phyloP scores from a whole-genome alignment of 2,888 invertebrate genomes.

The Nycteola revayana region DNA sequence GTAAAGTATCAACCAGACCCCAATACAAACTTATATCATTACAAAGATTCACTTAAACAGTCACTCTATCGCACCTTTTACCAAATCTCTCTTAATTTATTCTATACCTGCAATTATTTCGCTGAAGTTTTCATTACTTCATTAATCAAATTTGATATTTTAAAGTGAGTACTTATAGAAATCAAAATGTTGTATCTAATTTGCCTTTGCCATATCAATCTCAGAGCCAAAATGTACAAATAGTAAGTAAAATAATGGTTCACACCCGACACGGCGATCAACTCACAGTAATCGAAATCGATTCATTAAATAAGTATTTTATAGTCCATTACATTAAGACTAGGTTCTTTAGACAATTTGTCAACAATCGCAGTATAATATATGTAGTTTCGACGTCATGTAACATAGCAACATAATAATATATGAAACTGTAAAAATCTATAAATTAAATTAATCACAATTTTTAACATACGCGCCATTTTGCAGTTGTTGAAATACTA shows the following conservation, averaged over 20 bases:
- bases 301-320: conserved; percentile 30
- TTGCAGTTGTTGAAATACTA: conserved; percentile 21
- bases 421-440: conserved; percentile 39
- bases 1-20: too few relatives aligned
- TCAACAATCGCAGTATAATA: conserved; percentile 56
- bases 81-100: too few relatives aligned
- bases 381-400: conserved; percentile 40
- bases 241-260: conserved; percentile 6
- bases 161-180: too few relatives aligned
- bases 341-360: conserved; percentile 50
- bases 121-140: too few relatives aligned
- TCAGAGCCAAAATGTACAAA: neutral
- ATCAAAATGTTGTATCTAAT: too few relatives aligned
- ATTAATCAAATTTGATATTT: too few relatives aligned
- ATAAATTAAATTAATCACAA: conserved; percentile 28
- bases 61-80: too few relatives aligned
- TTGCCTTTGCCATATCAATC: too few relatives aligned
- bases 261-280: conserved; percentile 39
- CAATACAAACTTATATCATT: too few relatives aligned
- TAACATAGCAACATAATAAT: conserved; percentile 40
- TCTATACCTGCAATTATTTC: too few relatives aligned
- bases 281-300: conserved; percentile 26
- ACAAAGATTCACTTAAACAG: too few relatives aligned
- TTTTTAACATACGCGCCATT: conserved; percentile 25
- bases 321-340: conserved; percentile 47